Conservation (phyloP, 2,797 vertebrate genomes). For the Esox lucius region DNA sequence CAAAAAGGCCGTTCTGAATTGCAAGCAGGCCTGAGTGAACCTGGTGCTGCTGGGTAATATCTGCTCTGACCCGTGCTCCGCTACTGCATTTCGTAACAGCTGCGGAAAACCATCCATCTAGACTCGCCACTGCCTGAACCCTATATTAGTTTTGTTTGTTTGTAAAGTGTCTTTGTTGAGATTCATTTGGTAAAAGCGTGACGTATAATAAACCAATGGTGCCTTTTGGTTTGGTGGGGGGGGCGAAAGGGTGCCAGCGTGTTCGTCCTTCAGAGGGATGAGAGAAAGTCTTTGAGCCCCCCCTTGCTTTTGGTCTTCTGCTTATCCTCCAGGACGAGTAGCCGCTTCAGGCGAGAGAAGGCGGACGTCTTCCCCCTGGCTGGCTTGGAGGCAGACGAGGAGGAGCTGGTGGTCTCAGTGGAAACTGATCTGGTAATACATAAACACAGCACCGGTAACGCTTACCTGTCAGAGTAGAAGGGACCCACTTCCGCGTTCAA, state of each 20-base stretch:
- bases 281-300: slow-evolving; percentile 88
- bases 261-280: slow-evolving; percentile 76
- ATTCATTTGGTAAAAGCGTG: too few species aligned
- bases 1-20: slow-evolving; percentile 47
- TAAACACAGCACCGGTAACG: background rate
- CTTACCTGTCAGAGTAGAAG: background rate
- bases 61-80: too few species aligned
- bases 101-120: too few species aligned
- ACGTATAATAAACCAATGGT: too few species aligned
- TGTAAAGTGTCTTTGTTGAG: too few species aligned
- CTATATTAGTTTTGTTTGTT: too few species aligned
- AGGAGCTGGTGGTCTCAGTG: slow-evolving; percentile 55
- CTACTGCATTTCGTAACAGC: too few species aligned
- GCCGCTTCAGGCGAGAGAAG: slow-evolving; percentile 85
- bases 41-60: slow-evolving; percentile 8
- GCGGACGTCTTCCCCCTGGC: slow-evolving; percentile 77
- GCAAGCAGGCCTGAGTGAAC: slow-evolving; percentile 26
- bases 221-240: slow-evolving; percentile 24
- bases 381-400: slow-evolving; percentile 69
- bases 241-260: background rate
- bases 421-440: slow-evolving; percentile 47
- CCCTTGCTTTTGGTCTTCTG: slow-evolving; percentile 78
- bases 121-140: too few species aligned
- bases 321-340: slow-evolving; percentile 81
- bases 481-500: background rate